phyloP scores from a whole-genome alignment of 30 jellyfish, hydroid and myxozoan genomes.

The Cassiopea xamachana region DNA sequence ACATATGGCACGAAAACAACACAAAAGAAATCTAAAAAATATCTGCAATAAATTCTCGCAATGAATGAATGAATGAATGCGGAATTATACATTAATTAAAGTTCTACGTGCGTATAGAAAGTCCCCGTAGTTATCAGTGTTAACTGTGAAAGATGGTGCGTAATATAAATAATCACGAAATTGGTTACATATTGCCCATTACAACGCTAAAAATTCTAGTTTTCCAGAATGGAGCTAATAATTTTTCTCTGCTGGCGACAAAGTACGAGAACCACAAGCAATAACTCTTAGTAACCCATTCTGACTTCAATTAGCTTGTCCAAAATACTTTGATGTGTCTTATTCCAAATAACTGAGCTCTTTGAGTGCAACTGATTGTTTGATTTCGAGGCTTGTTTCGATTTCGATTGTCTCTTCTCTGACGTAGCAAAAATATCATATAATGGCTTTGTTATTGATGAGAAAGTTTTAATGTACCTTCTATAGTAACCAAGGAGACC shows the following conservation, averaged over 20 bases:
- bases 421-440: constrained; percentile 13
- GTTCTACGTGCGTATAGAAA: no score
- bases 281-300: constrained; percentile 20
- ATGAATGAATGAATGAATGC: no score
- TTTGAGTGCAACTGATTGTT: constrained; percentile 8
- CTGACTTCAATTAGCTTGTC: constrained; percentile 9
- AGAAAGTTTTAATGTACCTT: constrained; percentile 31
- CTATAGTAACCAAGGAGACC: constrained; percentile 52
- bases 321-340: not conserved
- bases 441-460: constrained; percentile 49
- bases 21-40: no score
- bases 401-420: not conserved
- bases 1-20: no score
- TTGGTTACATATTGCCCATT: constrained; percentile 50
- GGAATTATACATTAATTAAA: no score
- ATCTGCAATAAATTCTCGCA: no score
- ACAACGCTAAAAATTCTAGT: constrained; percentile 54
- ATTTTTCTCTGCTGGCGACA: constrained; percentile 50
- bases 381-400: not conserved
- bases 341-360: not conserved
- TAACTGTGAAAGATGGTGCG: constrained; percentile 35
- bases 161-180: constrained; percentile 33
- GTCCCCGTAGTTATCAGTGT: constrained; percentile 1
- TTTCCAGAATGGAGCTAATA: constrained; percentile 46
- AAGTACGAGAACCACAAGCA: constrained; percentile 40